Conservation (phyloP, 2,113 vertebrate species). For the Microtus pennsylvanicus region DNA sequence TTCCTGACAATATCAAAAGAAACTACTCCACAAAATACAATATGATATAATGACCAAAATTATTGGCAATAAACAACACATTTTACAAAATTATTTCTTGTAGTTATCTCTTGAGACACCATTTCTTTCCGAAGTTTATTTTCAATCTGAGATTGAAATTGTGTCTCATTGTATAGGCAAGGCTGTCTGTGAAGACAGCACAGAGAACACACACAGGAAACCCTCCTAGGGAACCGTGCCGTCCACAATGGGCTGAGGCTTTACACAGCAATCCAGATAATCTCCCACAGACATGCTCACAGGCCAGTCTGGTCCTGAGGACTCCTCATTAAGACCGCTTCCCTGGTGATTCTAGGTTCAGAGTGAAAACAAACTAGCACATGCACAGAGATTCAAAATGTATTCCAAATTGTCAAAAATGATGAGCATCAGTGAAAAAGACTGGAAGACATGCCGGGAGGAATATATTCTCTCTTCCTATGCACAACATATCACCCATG, state of each 20-base stretch:
- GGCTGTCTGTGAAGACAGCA: not conserved
- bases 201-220: not conserved
- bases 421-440: not conserved
- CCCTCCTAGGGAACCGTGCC: too few relatives aligned
- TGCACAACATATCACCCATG: not conserved
- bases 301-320: too few relatives aligned
- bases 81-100: slow-evolving; percentile 27
- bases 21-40: not conserved
- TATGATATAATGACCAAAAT: not conserved
- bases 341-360: not conserved
- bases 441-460: not conserved
- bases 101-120: not conserved
- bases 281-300: too few relatives aligned
- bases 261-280: not conserved
- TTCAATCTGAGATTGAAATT: not conserved
- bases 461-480: not conserved
- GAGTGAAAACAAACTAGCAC: not conserved
- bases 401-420: not conserved
- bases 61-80: not conserved
- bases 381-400: not conserved
- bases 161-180: not conserved
- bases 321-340: not conserved
- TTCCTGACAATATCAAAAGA: slow-evolving; percentile 47
- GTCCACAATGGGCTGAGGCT: not conserved
- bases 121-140: not conserved